These are phyloP conservation scores for Melopsittacus undulatus DNA, from an alignment of 2,797 vertebrate species.

Conservation along the genomic window DNA sequence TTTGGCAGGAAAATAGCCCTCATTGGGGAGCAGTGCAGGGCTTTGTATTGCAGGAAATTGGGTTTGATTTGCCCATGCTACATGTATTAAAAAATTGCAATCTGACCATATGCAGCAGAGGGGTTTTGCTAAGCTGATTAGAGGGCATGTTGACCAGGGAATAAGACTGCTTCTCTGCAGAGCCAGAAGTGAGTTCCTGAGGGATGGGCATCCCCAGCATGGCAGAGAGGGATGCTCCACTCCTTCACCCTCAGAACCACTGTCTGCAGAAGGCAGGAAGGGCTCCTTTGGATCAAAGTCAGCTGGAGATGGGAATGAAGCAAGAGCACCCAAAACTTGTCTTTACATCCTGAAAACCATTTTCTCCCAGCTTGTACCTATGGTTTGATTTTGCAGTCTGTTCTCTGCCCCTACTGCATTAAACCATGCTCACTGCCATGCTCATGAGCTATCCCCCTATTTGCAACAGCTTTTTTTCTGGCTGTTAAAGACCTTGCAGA, in stretches of 20 bases:
- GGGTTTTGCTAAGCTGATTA: slow-evolving; percentile 58
- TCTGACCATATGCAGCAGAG: slow-evolving; percentile 27
- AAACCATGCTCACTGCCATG: fast-evolving
- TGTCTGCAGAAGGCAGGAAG: neutral
- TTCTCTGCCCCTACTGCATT: neutral
- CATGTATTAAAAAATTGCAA: slow-evolving; percentile 45
- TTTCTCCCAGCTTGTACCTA: neutral
- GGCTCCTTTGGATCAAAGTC: fast-evolving
- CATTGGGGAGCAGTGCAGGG: slow-evolving; percentile 50
- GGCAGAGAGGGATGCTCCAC: neutral
- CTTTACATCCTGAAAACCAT: neutral
- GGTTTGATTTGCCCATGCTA: slow-evolving; percentile 55
- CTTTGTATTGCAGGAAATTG: slow-evolving; percentile 64
- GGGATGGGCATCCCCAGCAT: fast-evolving
- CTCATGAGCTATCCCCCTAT: neutral
- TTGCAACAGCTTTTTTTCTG: neutral
- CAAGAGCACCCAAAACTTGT: neutral
- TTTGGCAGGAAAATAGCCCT: slow-evolving; percentile 64
- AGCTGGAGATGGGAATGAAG: neutral
- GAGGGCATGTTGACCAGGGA: slow-evolving; percentile 1
- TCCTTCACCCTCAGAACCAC: neutral
- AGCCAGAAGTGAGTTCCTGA: neutral
- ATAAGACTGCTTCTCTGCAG: neutral
- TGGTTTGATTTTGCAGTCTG: neutral
- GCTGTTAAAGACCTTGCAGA: neutral